Evolutionary conservation across 2,797 vertebrate species (phyloP).

Genomic region (Sarcophilus harrisii): DNA sequence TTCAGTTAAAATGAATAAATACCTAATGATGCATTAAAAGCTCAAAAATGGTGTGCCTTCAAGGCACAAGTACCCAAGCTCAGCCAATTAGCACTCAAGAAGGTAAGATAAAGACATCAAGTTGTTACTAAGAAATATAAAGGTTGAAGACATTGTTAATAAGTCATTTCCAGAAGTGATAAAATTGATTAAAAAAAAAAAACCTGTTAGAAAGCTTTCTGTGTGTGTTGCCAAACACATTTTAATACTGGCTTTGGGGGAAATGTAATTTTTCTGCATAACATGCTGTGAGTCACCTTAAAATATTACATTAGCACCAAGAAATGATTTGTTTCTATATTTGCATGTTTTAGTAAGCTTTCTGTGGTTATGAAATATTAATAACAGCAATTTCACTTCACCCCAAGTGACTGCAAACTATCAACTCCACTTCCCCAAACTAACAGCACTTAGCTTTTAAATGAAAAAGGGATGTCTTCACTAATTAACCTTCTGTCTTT

Average conservation of each 20-base stretch:
- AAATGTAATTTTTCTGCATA: slow-evolving; percentile 67
- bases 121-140: slow-evolving; percentile 79
- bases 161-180: slow-evolving; percentile 78
- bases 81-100: slow-evolving; percentile 75
- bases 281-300: slow-evolving; percentile 50
- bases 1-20: slow-evolving; percentile 83
- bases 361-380: slow-evolving; percentile 81
- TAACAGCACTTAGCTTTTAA: slow-evolving; percentile 15
- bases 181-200: slow-evolving; percentile 75
- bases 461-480: background rate
- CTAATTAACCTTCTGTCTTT: background rate
- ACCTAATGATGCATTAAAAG: slow-evolving; percentile 83
- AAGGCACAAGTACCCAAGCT: slow-evolving; percentile 71
- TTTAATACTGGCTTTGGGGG: slow-evolving; percentile 32
- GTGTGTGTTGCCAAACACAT: slow-evolving; percentile 71
- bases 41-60: slow-evolving; percentile 73
- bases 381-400: slow-evolving; percentile 60
- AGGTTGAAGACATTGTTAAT: slow-evolving; percentile 78
- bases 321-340: slow-evolving; percentile 79
- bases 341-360: slow-evolving; percentile 68
- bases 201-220: slow-evolving; percentile 72
- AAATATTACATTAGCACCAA: slow-evolving; percentile 68
- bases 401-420: slow-evolving; percentile 56
- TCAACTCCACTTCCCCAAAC: background rate
- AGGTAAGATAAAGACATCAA: slow-evolving; percentile 79